phyloP scores from a whole-genome alignment of 1,140 invertebrate species.

The Homarus americanus region DNA sequence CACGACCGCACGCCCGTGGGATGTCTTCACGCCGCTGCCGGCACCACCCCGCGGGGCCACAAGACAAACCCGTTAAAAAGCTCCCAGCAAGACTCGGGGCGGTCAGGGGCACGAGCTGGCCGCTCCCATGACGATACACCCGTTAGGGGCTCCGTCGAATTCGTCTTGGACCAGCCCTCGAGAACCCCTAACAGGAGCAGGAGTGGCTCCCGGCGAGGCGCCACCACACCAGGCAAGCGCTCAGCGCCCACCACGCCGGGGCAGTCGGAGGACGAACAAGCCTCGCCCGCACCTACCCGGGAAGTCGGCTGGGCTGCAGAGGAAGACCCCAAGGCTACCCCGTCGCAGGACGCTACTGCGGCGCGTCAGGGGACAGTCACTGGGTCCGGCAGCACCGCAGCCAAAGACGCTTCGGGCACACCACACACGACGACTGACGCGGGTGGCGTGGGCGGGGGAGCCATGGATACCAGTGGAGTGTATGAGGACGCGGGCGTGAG shows the following conservation, averaged over 20 bases:
- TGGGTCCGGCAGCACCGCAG: not conserved
- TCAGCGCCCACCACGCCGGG: conserved; percentile 57
- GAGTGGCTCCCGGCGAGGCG: conserved; percentile 49
- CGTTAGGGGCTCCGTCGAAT: conserved; percentile 64
- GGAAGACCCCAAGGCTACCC: not conserved
- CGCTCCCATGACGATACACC: conserved; percentile 63
- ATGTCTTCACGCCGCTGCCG: conserved; percentile 57
- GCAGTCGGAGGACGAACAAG: conserved; percentile 1
- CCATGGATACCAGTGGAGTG: conserved; percentile 65
- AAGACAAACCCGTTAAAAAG: conserved; percentile 31
- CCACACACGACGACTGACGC: not conserved
- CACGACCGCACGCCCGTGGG: conserved; percentile 68
- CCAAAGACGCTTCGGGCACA: not conserved
- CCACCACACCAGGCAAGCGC: conserved; percentile 30
- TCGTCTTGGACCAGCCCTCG: conserved; percentile 58
- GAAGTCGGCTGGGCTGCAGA: not conserved
- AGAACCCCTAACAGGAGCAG: conserved; percentile 64
- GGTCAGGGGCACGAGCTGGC: not conserved
- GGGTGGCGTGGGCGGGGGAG: conserved; percentile 15
- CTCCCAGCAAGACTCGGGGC: conserved; percentile 8
- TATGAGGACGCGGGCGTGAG: conserved; percentile 73
- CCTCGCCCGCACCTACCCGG: not conserved
- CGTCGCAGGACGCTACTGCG: conserved; percentile 1
- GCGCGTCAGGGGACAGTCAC: not conserved
- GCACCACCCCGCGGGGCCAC: conserved; percentile 35